Evolutionary conservation across 2,888 invertebrate genomes (phyloP).

Genomic region (Pollenia angustigena): DNA sequence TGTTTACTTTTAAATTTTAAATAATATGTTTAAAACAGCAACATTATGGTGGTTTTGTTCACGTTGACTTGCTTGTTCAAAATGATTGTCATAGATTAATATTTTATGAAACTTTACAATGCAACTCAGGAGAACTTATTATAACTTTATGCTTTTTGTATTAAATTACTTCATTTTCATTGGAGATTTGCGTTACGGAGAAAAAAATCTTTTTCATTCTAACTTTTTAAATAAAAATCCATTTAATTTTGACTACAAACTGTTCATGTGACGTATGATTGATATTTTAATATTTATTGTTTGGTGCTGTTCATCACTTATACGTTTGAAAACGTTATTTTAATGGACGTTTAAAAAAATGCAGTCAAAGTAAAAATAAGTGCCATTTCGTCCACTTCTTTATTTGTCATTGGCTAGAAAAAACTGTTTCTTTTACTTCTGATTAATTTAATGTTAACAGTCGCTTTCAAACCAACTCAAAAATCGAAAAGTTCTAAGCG

Average conservation of each 20-base stretch:
- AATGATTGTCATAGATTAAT: constrained; percentile 16
- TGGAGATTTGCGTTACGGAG: not conserved
- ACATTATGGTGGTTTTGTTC: no score
- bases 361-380: no score
- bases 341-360: no score
- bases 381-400: no score
- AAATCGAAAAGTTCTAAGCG: no score
- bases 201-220: not conserved
- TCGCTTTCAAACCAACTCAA: no score
- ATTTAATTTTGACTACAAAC: not conserved
- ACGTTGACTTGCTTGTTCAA: not conserved
- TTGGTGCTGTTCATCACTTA: not conserved
- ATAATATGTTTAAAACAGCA: no score
- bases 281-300: constrained; percentile 11
- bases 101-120: constrained; percentile 30
- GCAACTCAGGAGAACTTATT: not conserved
- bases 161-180: not conserved
- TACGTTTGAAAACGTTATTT: not conserved
- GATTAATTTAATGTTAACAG: no score
- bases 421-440: no score
- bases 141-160: not conserved
- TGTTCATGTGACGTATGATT: constrained; percentile 22
- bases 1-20: no score
- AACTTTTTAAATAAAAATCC: not conserved
- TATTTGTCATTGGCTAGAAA: no score